Evolutionary conservation across 2,113 vertebrate species (phyloP).

Genomic region (Podiceps cristatus): DNA sequence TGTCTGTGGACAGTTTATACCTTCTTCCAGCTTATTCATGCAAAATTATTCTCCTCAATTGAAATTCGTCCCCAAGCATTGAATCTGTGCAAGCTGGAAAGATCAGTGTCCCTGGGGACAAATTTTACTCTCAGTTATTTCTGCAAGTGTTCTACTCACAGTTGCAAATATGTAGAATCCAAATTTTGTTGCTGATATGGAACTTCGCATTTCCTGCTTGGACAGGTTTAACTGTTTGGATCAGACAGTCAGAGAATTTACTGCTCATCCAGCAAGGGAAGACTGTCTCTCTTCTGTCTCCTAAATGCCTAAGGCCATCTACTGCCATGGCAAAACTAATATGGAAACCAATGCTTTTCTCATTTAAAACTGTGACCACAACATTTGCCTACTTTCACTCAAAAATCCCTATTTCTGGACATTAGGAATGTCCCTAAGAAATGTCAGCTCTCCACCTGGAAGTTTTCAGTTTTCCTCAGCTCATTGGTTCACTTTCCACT

Average conservation of each 20-base stretch:
- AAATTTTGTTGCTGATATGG: neutral
- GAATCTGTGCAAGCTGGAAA: constrained; percentile 17
- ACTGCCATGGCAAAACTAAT: neutral
- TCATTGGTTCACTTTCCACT: neutral
- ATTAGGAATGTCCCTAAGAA: neutral
- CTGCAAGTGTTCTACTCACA: neutral
- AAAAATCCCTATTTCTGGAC: neutral
- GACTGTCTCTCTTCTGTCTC: neutral
- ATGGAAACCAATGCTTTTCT: neutral
- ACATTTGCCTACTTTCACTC: neutral
- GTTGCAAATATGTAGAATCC: neutral
- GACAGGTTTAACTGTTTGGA: neutral
- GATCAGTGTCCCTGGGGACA: neutral
- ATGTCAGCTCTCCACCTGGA: neutral
- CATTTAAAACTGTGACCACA: neutral
- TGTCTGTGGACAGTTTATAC: neutral
- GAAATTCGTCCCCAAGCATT: neutral
- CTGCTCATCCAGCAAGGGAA: neutral
- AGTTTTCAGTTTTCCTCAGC: neutral
- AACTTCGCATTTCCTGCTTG: constrained; percentile 4
- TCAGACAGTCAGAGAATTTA: neutral
- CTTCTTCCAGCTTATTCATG: neutral
- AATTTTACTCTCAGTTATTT: constrained; percentile 14
- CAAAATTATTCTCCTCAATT: neutral
- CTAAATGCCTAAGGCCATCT: neutral